phyloP scores from a whole-genome alignment of 1,140 invertebrate species.

The Drosophila nebulosa region DNA sequence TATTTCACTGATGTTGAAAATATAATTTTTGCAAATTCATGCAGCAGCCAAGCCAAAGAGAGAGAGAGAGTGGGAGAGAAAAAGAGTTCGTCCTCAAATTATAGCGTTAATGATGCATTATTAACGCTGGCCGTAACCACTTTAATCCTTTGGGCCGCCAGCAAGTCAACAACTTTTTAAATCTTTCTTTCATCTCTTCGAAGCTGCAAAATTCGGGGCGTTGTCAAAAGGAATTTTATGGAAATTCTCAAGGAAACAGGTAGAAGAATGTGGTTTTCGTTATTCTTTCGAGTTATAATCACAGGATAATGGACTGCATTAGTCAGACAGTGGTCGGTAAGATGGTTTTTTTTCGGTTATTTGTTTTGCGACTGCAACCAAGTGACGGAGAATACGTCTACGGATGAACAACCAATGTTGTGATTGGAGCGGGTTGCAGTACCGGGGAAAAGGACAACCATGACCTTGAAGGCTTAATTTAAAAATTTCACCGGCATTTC shows the following conservation, averaged over 20 bases:
- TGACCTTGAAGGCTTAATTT: constrained; percentile 64
- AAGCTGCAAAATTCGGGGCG: constrained; percentile 31
- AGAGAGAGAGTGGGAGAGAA: constrained; percentile 11
- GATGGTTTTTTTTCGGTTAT: not conserved
- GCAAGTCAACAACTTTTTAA: constrained; percentile 42
- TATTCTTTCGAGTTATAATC: constrained; percentile 55
- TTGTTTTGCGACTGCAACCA: not conserved
- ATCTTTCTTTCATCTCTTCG: not conserved
- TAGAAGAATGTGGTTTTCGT: not conserved
- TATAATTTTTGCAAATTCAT: constrained; percentile 65
- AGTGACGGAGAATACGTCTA: not conserved
- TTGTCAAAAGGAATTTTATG: constrained; percentile 30
- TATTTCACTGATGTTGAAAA: not conserved
- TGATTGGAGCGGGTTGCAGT: constrained; percentile 20
- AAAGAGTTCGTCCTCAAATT: constrained; percentile 61
- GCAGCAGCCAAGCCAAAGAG: not conserved
- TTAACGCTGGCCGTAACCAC: constrained; percentile 71
- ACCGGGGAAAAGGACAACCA: constrained; percentile 6
- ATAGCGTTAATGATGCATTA: constrained; percentile 81
- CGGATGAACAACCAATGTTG: constrained; percentile 47
- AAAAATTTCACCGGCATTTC: constrained; percentile 49
- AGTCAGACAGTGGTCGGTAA: constrained; percentile 31
- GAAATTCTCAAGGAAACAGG: constrained; percentile 35
- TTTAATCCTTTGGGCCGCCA: constrained; percentile 58
- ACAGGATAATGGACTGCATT: constrained; percentile 74